phyloP scores from a whole-genome alignment of 2,113 vertebrate species.

The Hypocryptadius cinnamomeus region DNA sequence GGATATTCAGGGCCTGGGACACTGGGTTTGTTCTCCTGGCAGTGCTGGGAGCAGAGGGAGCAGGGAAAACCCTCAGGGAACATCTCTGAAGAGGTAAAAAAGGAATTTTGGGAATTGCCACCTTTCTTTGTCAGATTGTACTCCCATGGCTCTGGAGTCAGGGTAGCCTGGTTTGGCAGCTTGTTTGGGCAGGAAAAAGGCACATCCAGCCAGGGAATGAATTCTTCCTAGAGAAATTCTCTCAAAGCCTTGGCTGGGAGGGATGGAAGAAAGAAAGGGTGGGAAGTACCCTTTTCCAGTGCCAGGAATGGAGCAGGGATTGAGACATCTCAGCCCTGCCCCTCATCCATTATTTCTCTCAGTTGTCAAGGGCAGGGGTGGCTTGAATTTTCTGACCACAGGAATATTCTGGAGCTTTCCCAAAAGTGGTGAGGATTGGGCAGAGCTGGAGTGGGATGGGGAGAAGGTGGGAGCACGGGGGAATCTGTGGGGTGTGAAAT shows the following conservation, averaged over 20 bases:
- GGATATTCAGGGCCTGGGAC: not conserved
- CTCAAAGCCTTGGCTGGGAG: not conserved
- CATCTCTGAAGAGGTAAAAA: not conserved
- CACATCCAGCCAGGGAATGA: not conserved
- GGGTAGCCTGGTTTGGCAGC: not conserved
- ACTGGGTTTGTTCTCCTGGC: not conserved
- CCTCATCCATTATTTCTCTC: not conserved
- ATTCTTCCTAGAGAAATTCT: not conserved
- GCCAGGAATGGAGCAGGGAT: not conserved
- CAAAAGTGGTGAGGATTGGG: not conserved
- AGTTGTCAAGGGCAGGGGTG: not conserved
- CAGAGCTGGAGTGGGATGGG: not conserved
- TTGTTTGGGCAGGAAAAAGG: not conserved
- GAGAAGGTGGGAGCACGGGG: not conserved
- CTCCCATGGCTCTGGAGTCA: not conserved
- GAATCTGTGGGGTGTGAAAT: not conserved
- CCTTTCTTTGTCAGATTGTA: not conserved
- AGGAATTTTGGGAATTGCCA: not conserved
- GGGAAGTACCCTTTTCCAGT: not conserved
- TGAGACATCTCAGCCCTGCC: not conserved
- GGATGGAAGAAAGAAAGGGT: not conserved
- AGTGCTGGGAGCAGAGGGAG: not conserved
- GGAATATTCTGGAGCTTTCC: not conserved
- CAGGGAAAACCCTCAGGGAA: not conserved
- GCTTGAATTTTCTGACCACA: not conserved